Conservation (phyloP, 2,888 invertebrate species). For the Ophion ventricosus region DNA sequence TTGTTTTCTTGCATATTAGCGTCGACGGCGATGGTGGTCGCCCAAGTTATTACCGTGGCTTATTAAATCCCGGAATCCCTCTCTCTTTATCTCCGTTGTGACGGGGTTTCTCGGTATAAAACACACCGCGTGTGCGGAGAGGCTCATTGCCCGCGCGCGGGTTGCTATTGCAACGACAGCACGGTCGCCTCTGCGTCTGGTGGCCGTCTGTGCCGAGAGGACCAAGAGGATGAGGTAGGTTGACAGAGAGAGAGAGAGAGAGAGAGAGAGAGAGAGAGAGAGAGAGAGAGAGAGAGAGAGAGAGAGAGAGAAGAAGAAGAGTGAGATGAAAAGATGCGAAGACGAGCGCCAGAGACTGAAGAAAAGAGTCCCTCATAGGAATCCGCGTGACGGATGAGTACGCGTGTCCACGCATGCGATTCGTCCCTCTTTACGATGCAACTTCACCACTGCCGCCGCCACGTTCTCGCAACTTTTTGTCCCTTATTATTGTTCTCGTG, state of each 20-base stretch:
- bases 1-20: conserved; percentile 17
- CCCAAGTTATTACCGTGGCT: conserved; percentile 70
- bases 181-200: conserved; percentile 60
- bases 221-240: conserved; percentile 46
- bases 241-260: conserved; percentile 45
- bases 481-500: conserved; percentile 42
- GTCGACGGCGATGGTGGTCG: conserved; percentile 57
- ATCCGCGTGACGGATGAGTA: conserved; percentile 79
- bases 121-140: conserved; percentile 37
- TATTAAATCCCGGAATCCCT: conserved; percentile 75
- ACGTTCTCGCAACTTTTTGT: conserved; percentile 59
- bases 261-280: conserved; percentile 22
- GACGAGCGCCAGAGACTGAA: conserved; percentile 49
- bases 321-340: conserved; percentile 58
- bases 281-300: conserved; percentile 45
- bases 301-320: conserved; percentile 11
- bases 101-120: conserved; percentile 54
- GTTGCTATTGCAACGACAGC: conserved; percentile 44
- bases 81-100: conserved; percentile 71
- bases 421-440: conserved; percentile 65
- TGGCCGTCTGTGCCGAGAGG: conserved; percentile 49
- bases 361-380: conserved; percentile 69
- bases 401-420: conserved; percentile 78
- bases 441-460: neutral
- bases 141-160: conserved; percentile 62